phyloP scores from a whole-genome alignment of 2,113 vertebrate species.

The Motacilla alba region DNA sequence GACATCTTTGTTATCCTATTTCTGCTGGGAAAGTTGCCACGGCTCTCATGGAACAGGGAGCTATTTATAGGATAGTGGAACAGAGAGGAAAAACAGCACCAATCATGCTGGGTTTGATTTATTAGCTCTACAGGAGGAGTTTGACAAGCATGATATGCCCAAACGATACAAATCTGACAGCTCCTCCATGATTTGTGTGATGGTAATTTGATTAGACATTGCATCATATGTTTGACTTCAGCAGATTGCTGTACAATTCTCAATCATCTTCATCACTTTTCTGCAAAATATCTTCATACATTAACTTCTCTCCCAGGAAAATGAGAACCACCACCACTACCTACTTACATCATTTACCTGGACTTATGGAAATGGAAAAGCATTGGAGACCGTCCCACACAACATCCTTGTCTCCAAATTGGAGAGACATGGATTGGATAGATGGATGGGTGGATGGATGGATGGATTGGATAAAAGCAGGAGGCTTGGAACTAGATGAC shows the following conservation, averaged over 20 bases:
- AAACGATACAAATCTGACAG: background rate
- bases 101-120: background rate
- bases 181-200: background rate
- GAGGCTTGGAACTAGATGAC: background rate
- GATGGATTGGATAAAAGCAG: background rate
- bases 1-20: background rate
- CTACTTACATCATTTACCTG: background rate
- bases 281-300: background rate
- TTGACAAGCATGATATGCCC: background rate
- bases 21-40: constrained; percentile 5
- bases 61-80: background rate
- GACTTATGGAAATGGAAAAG: background rate
- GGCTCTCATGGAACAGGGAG: background rate
- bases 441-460: background rate
- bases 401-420: background rate
- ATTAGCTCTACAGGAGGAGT: background rate
- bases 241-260: background rate
- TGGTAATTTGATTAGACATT: background rate
- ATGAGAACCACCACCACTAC: background rate
- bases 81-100: background rate
- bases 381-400: background rate
- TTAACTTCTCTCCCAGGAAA: background rate
- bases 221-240: background rate
- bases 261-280: background rate
- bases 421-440: background rate